Conservation (phyloP, 2,888 invertebrate species). For the Nomada lathburiana region DNA sequence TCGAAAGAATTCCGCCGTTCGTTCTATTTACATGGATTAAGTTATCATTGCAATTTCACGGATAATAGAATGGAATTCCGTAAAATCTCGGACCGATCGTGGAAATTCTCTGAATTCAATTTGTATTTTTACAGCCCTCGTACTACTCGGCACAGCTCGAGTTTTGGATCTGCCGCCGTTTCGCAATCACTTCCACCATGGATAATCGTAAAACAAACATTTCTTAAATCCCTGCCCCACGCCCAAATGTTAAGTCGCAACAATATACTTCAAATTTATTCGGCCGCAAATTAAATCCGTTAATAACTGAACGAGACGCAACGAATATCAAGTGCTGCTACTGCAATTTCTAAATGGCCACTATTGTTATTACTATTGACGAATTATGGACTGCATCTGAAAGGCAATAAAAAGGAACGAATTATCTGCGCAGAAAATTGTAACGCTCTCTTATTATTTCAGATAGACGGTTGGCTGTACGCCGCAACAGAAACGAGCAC, state of each 20-base stretch:
- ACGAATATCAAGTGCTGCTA: not conserved
- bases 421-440: too few relatives aligned
- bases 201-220: conserved; percentile 24
- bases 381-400: too few relatives aligned
- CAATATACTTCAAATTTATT: not conserved
- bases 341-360: not conserved
- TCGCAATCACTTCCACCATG: conserved; percentile 70
- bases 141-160: conserved; percentile 87
- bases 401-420: too few relatives aligned
- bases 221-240: conserved; percentile 12
- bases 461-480: not conserved
- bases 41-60: too few relatives aligned
- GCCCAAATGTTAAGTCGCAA: not conserved
- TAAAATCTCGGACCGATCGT: too few relatives aligned
- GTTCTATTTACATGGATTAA: not conserved
- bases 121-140: conserved; percentile 85
- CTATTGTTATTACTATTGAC: too few relatives aligned
- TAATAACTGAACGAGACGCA: too few relatives aligned
- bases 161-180: conserved; percentile 85
- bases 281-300: too few relatives aligned
- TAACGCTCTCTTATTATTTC: conserved; percentile 6
- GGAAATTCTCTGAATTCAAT: too few relatives aligned
- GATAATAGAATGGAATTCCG: too few relatives aligned
- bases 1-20: not conserved
- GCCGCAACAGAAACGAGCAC: not conserved